Evolutionary conservation across 2,113 vertebrate genomes (phyloP).

Genomic region (Pterocles gutturalis): DNA sequence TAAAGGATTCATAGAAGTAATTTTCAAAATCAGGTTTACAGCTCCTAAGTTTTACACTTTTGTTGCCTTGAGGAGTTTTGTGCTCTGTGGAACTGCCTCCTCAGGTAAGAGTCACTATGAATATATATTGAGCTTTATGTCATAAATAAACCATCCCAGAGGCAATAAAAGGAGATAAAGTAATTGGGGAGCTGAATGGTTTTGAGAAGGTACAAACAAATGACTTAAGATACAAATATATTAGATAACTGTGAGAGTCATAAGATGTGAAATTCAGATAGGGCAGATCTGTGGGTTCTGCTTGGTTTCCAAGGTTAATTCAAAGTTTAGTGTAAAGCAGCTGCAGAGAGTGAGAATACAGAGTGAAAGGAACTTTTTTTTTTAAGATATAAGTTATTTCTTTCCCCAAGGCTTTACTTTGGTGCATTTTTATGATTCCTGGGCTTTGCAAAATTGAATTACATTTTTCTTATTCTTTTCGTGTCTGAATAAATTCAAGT

Average conservation of each 20-base stretch:
- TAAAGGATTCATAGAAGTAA: background rate
- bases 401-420: constrained; percentile 20
- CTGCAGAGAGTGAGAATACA: background rate
- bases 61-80: background rate
- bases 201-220: background rate
- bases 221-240: background rate
- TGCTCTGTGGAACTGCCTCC: background rate
- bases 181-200: background rate
- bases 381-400: background rate
- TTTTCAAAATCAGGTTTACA: background rate
- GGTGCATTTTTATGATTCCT: constrained; percentile 28
- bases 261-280: background rate
- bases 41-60: background rate
- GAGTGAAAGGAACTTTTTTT: background rate
- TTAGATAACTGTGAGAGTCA: background rate
- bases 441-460: constrained; percentile 27
- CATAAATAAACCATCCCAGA: background rate
- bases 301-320: background rate
- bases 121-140: background rate
- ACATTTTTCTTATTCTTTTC: constrained; percentile 21
- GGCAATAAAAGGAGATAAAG: background rate
- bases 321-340: background rate
- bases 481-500: constrained; percentile 36
- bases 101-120: background rate
- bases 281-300: background rate